Base-by-base conservation (phyloP, 2,113 vertebrate genomes). In the Ovis canadensis region DNA sequence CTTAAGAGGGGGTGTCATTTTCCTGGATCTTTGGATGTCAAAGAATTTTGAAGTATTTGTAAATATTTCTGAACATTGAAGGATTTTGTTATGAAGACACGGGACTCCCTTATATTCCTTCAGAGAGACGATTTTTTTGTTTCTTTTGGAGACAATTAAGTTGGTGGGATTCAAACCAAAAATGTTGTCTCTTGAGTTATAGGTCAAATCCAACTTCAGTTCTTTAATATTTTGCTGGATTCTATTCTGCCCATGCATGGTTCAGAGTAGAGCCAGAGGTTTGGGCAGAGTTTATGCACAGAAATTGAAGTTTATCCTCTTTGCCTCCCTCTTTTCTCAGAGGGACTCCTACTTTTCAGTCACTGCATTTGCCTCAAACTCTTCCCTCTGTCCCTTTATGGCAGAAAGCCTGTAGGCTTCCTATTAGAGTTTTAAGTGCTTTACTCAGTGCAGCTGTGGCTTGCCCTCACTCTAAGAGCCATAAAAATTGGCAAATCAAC, bases 141-240 rank as follows among this genome's bases (percentile, higher is more conserved):
- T 96, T 19, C 74, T 95, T 94, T 88, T 88, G 54, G 8, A 94
- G 33, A 48, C 55, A 97, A 88, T 90, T 84, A 93, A 78, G 71
- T 77, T 64, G 19, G 23, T 67, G 33, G 89, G 78, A 92, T 27
- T 94, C n/a, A 88, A 88, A 15, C 48, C 67, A 55, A 86, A 93
- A 93, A 23, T 59, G 40, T 19, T 71, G 15, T 90, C 62, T 90
- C 21, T 92, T 91, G 40, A 10, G 81, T 23, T 93, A 7, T 13
- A 87, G 23, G 55, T 96, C 48, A 95, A 90, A 88, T 85, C 10
- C 23, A 31, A 62, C 25, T 74, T 94, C 12, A 50, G 10, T 74
- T 45, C 60, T 93, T 93, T 91, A 62, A 36, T 55, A 82, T 91
- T 96, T 91, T 85, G 15, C 23, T 71, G 21, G 21, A 62, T 40